phyloP scores from a whole-genome alignment of 2,797 vertebrate species.

The Sebastes matsubarae region DNA sequence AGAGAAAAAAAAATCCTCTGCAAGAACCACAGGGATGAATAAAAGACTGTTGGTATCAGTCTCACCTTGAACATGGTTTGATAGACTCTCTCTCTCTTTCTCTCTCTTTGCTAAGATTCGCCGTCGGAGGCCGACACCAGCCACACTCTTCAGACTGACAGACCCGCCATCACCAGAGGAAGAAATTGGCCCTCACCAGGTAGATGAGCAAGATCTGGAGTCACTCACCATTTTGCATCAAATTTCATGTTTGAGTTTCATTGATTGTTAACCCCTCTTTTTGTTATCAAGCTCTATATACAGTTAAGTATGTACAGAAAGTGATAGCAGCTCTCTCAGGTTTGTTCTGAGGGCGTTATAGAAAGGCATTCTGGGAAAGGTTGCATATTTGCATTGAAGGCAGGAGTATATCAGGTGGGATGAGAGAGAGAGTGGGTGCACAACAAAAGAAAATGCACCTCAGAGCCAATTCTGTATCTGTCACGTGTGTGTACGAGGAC shows the following conservation, averaged over 20 bases:
- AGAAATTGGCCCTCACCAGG: conserved; percentile 85
- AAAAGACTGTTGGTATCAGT: no score
- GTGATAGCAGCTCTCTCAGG: neutral
- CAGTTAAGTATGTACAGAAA: neutral
- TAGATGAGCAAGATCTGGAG: conserved; percentile 34
- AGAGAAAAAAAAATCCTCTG: neutral
- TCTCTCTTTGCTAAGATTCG: conserved; percentile 85
- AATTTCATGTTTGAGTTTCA: neutral
- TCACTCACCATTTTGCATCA: neutral
- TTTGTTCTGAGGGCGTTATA: neutral
- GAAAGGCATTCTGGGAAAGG: neutral
- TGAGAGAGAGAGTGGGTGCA: neutral
- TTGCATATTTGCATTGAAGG: neutral
- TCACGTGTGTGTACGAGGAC: no score
- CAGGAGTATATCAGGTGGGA: neutral
- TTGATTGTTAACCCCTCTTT: neutral
- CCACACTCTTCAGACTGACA: conserved; percentile 91
- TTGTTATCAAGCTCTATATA: neutral
- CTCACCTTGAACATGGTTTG: neutral
- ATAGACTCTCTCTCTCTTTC: neutral
- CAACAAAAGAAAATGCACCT: neutral
- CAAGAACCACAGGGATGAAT: no score
- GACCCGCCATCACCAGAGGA: conserved; percentile 93
- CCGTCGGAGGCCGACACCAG: conserved; percentile 92
- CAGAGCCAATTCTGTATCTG: neutral